Evolutionary conservation across 2,797 vertebrate species (phyloP), one percentile per base, ranked within the genome.

Genomic region (Hydrocynus forskahlii): DNA sequence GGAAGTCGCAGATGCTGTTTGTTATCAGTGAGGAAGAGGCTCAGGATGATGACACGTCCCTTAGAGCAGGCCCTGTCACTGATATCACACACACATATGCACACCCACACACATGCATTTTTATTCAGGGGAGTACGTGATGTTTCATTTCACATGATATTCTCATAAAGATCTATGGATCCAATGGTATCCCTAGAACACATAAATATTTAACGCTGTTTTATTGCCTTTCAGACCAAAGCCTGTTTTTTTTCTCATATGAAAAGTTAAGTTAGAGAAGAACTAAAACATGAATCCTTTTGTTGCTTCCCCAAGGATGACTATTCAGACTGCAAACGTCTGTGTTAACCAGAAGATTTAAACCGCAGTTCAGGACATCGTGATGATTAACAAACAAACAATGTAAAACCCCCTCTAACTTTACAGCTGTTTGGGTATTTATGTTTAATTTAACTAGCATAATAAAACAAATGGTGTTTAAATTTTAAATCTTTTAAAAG

Each of bases 1-100:
- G 78, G 84, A 87, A 80, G 59, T 72, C 48, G 55, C 77, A 82
- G 83, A 83, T 78, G 75, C 80, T 55, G 66, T 80, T 62, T 80
- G 75, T 77, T 75, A 55, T 85, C 78, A 70, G 54, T 62, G 76
- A 72, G 70, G 64, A 83, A 84, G 79, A 78, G 54, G 38, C 78
- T 79, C 70, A 70, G 7, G 13, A 60, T 75, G 43, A 67, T 75
- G 64, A 69, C 66, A 72, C 4, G 25, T 52, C 59, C 38, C 45
- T 77, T 68, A 71, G 60, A 63, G 14, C 57, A 70, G 60, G 29
- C 66, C 25, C 38, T 70, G 63, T 40, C 64, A 45, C 64, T 57
- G 64, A 69, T 69, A 70, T 59, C 54, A 55, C 29, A 29, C 29
- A 29, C 29, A 29, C 29, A 29, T 29, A 29, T 29, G 29, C 29